These are phyloP conservation scores for Drosophila tani DNA, from an alignment of 1,140 invertebrate genomes.

Conservation along the genomic window DNA sequence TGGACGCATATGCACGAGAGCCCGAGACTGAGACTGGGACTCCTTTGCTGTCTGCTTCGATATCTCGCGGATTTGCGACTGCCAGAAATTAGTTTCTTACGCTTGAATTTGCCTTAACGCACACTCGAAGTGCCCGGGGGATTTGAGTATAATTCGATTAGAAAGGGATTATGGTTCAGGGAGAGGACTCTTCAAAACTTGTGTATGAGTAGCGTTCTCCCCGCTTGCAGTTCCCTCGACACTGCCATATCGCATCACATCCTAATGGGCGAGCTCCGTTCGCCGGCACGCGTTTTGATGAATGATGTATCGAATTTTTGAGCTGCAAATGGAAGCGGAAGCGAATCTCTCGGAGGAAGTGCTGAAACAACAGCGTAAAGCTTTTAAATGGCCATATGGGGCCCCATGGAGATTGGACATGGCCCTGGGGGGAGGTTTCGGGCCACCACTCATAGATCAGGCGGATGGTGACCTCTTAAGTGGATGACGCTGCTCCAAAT, in stretches of 20 bases:
- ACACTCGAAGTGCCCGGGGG: conserved; percentile 65
- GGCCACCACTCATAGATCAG: conserved; percentile 15
- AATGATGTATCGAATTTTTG: conserved; percentile 82
- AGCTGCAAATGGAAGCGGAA: conserved; percentile 64
- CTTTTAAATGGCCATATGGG: conserved; percentile 72
- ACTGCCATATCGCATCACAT: conserved; percentile 18
- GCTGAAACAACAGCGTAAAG: conserved; percentile 77
- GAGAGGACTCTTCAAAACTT: conserved; percentile 46
- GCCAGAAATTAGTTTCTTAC: conserved; percentile 81
- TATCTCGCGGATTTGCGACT: conserved; percentile 55
- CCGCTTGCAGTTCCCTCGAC: not conserved
- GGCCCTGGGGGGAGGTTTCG: conserved; percentile 27
- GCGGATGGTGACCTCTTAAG: conserved; percentile 50
- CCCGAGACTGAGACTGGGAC: not conserved
- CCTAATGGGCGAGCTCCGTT: conserved; percentile 51
- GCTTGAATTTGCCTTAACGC: conserved; percentile 78
- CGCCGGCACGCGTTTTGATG: conserved; percentile 71
- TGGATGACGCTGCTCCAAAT: conserved; percentile 50
- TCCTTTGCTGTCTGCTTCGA: conserved; percentile 28
- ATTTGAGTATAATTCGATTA: conserved; percentile 79
- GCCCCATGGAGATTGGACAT: conserved; percentile 55
- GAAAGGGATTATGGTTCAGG: conserved; percentile 70
- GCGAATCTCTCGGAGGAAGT: conserved; percentile 56
- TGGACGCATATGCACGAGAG: conserved; percentile 73
- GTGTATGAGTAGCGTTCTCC: conserved; percentile 38